phyloP scores from a whole-genome alignment of 1,140 invertebrate genomes.

The Drosophila bipectinata region DNA sequence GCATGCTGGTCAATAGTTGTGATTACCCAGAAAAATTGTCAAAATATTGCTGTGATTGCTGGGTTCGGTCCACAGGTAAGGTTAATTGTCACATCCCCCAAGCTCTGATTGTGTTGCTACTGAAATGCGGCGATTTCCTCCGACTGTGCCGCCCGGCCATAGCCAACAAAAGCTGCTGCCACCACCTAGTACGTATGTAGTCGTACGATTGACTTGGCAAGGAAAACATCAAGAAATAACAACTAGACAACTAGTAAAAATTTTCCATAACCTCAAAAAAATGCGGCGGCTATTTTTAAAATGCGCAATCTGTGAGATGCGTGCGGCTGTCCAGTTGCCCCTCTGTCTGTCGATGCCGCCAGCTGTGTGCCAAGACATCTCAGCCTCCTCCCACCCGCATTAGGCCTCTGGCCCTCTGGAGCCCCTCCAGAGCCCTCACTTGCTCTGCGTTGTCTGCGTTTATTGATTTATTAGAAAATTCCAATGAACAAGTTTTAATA shows the following conservation, averaged over 20 bases:
- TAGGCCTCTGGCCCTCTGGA: slow-evolving; percentile 1
- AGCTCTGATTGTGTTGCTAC: slow-evolving; percentile 28
- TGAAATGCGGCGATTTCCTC: slow-evolving; percentile 50
- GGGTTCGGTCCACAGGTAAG: slow-evolving; percentile 31
- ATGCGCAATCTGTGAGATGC: slow-evolving; percentile 71
- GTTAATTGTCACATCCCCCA: slow-evolving; percentile 51
- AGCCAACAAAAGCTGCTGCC: slow-evolving; percentile 19
- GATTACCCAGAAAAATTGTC: no score
- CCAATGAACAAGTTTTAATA: slow-evolving; percentile 83
- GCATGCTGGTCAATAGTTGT: slow-evolving; percentile 5
- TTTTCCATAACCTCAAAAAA: slow-evolving; percentile 78
- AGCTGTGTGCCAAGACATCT: slow-evolving; percentile 65
- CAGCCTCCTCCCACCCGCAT: slow-evolving; percentile 14
- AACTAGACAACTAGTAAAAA: slow-evolving; percentile 47
- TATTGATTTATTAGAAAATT: slow-evolving; percentile 83
- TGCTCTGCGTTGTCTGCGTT: slow-evolving; percentile 77
- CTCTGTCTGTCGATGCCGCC: slow-evolving; percentile 58
- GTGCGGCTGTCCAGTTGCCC: slow-evolving; percentile 30
- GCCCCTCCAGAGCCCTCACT: slow-evolving; percentile 6
- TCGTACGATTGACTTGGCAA: slow-evolving; percentile 34
- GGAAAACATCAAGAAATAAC: slow-evolving; percentile 38
- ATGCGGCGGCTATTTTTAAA: slow-evolving; percentile 70
- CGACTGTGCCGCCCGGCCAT: slow-evolving; percentile 36
- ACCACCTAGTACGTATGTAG: neutral
- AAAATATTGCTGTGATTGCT: slow-evolving; percentile 14